Percentiles rank a stretch among this genome's conserved stretches.
Evolutionary conservation across 2,888 invertebrate species (phyloP).

Genomic region (Candidula unifasciata): DNA sequence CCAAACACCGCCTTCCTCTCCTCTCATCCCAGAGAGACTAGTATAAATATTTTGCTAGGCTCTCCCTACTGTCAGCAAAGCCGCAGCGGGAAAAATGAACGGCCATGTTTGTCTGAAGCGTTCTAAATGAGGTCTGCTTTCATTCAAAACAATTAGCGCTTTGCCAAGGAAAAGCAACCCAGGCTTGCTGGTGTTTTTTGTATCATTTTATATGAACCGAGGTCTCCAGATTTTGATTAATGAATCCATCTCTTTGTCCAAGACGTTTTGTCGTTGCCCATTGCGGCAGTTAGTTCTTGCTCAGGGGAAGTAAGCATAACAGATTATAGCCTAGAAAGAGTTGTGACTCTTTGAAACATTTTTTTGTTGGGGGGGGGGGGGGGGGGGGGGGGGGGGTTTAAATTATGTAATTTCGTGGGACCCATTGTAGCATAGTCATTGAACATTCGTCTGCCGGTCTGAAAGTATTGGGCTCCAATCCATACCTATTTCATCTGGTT

Average conservation of each 20-base stretch:
- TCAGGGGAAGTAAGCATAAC: constrained; percentile 21
- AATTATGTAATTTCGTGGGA: no score
- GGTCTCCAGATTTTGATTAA: constrained; percentile 44
- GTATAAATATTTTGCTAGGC: neutral
- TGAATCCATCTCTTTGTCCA: constrained; percentile 35
- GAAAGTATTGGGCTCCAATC: no score
- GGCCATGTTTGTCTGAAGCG: neutral
- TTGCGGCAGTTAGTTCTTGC: neutral
- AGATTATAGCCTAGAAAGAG: neutral
- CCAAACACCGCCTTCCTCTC: no score
- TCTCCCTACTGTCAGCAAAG: neutral
- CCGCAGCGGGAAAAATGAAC: neutral
- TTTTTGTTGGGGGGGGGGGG: no score
- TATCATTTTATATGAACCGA: constrained; percentile 46
- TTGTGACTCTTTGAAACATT: no score
- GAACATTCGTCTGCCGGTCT: no score
- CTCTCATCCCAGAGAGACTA: neutral
- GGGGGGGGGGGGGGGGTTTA: no score
- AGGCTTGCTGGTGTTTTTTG: constrained; percentile 39
- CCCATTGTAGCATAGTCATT: no score
- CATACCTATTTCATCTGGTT: no score
- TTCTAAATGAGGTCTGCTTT: constrained; percentile 43
- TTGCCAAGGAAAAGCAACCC: constrained; percentile 16
- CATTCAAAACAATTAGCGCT: constrained; percentile 49
- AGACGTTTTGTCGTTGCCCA: neutral